Conservation (phyloP, 2,113 vertebrate genomes). For the Vicugna pacos region DNA sequence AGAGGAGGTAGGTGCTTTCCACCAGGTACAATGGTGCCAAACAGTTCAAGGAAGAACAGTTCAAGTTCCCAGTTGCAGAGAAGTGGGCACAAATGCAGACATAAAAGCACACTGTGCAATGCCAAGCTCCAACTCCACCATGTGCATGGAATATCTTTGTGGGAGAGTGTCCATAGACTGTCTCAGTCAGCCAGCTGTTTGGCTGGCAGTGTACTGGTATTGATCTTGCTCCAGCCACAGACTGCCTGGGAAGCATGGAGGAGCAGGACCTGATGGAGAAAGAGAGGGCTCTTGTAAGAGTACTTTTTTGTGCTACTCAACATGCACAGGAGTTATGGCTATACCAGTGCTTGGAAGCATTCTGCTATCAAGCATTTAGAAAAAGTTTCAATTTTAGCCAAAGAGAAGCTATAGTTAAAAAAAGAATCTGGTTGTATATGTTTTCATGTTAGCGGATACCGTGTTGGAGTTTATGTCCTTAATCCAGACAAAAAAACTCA, state of each 20-base stretch:
- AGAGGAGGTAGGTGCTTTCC: not conserved
- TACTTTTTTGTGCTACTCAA: not conserved
- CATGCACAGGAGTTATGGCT: not conserved
- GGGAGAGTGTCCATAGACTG: constrained; percentile 15
- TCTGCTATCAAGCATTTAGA: not conserved
- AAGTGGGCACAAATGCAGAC: not conserved
- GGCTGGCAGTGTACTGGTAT: not conserved
- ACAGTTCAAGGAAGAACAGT: not conserved
- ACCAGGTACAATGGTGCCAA: not conserved
- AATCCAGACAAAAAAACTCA: not conserved
- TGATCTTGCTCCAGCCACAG: not conserved
- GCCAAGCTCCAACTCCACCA: not conserved
- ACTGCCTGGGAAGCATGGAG: not conserved
- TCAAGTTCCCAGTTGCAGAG: not conserved
- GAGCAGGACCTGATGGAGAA: not conserved
- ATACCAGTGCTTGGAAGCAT: not conserved
- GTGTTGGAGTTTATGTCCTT: constrained; percentile 14
- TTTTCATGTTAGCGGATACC: not conserved
- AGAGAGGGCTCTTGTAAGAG: not conserved
- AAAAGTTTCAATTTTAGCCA: not conserved
- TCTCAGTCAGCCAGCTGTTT: not conserved
- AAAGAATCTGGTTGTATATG: not conserved
- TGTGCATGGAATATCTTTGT: not conserved
- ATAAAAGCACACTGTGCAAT: not conserved
- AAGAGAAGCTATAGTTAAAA: not conserved